Percentiles rank a stretch among this genome's conserved stretches.
Conservation (phyloP, 1,140 invertebrate genomes). For the Ladona fulva region DNA sequence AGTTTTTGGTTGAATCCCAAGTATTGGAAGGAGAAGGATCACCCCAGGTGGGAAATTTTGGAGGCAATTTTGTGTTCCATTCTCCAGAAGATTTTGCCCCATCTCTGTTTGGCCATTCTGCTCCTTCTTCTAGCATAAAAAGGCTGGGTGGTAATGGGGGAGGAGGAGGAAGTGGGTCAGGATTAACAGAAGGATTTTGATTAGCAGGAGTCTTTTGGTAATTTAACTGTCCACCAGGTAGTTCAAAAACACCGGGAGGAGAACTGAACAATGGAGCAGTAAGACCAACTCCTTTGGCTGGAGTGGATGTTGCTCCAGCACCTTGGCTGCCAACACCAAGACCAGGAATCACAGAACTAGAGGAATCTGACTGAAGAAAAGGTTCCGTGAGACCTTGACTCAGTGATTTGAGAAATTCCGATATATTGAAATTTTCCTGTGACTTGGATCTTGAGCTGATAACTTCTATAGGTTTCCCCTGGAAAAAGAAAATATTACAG, state of each 20-base stretch:
- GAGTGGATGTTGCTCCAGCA: neutral
- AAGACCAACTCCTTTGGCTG: neutral
- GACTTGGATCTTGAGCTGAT: neutral
- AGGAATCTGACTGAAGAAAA: neutral
- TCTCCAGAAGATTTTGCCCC: neutral
- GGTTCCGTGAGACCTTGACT: neutral
- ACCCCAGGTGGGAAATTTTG: neutral
- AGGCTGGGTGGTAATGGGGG: neutral
- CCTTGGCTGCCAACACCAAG: neutral
- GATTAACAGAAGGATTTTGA: neutral
- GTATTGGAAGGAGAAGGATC: neutral
- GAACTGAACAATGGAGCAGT: neutral
- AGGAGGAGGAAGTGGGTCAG: neutral
- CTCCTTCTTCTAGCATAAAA: neutral
- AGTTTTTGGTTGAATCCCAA: neutral
- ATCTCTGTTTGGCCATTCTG: neutral
- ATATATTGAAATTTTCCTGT: neutral
- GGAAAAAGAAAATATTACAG: neutral
- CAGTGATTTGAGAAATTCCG: neutral
- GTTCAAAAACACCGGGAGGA: neutral
- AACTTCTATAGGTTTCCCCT: neutral
- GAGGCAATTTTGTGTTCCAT: constrained; percentile 1
- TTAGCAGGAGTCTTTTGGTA: neutral
- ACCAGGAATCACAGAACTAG: neutral
- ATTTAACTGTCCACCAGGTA: neutral